Percentiles rank a stretch among this genome's conserved stretches.
Evolutionary conservation across 2,888 invertebrate genomes (phyloP).

Genomic region (Drosophila kanekoi): DNA sequence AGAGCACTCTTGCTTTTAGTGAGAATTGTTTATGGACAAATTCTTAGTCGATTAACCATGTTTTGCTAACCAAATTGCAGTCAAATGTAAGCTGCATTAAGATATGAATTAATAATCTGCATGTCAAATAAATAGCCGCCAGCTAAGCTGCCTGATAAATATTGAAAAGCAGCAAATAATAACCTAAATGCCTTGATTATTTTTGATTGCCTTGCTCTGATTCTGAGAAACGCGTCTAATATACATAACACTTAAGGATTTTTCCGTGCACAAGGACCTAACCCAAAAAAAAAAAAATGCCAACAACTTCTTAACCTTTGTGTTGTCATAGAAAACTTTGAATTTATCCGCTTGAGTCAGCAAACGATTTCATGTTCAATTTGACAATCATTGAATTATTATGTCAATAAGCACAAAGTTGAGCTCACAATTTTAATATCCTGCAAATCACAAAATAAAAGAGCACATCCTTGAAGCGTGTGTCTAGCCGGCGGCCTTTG

Average conservation of each 20-base stretch:
- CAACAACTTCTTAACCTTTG: not conserved
- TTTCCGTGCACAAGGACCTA: too few species aligned
- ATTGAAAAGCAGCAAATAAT: not conserved
- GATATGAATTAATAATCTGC: too few species aligned
- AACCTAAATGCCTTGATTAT: not conserved
- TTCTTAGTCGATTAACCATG: too few species aligned
- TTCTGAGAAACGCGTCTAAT: not conserved
- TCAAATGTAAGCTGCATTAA: too few species aligned
- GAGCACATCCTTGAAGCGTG: slow-evolving; percentile 3
- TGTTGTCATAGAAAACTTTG: not conserved
- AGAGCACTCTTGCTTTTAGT: too few species aligned
- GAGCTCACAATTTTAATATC: slow-evolving; percentile 27
- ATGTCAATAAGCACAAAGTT: slow-evolving; percentile 1
- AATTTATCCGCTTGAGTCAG: slow-evolving; percentile 3
- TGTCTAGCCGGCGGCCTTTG: slow-evolving; percentile 18
- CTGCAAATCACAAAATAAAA: not conserved
- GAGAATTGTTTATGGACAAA: too few species aligned
- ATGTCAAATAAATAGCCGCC: not conserved
- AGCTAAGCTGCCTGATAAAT: not conserved
- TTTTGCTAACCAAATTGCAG: too few species aligned
- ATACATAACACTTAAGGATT: too few species aligned
- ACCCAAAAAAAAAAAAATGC: not conserved
- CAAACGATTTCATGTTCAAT: slow-evolving; percentile 15
- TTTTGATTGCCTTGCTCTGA: too few species aligned
- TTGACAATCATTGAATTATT: slow-evolving; percentile 8